These are phyloP conservation scores for Anadara kagoshimensis DNA, from an alignment of 1,140 invertebrate genomes.

Conservation along the genomic window DNA sequence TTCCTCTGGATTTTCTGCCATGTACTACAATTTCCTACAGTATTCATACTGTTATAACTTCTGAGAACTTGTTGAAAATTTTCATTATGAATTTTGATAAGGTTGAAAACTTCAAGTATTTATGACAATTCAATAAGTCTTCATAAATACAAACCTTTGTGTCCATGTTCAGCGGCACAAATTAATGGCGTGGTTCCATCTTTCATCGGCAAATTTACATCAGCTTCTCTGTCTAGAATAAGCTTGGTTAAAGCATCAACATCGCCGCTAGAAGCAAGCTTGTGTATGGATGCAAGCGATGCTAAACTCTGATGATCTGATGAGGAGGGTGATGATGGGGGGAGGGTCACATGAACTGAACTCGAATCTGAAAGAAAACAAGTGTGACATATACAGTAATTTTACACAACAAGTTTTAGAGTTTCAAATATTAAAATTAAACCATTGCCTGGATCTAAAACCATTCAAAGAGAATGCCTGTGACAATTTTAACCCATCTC, in stretches of 20 bases:
- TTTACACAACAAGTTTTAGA: too few relatives aligned
- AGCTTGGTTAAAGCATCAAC: conserved; percentile 52
- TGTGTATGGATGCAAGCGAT: conserved; percentile 49
- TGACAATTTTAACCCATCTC: too few relatives aligned
- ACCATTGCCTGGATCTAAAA: too few relatives aligned
- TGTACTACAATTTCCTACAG: too few relatives aligned
- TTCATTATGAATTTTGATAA: too few relatives aligned
- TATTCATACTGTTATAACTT: too few relatives aligned
- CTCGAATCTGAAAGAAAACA: conserved; percentile 40
- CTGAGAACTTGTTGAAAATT: too few relatives aligned
- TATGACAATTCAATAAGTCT: not conserved
- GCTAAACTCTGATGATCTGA: conserved; percentile 31
- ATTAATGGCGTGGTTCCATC: conserved; percentile 66
- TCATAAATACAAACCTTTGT: conserved; percentile 54
- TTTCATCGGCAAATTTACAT: conserved; percentile 64
- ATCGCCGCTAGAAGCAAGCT: conserved; percentile 58
- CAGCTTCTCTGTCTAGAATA: conserved; percentile 53
- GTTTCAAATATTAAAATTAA: too few relatives aligned
- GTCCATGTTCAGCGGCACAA: conserved; percentile 64
- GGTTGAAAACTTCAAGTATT: not conserved
- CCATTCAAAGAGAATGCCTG: too few relatives aligned
- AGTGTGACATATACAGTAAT: too few relatives aligned
- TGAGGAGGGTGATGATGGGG: conserved; percentile 30
- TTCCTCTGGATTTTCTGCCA: too few relatives aligned
- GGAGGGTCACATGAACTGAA: not conserved